Evolutionary conservation across 2,888 invertebrate genomes (phyloP).

Genomic region (Agriopis aurantiaria): DNA sequence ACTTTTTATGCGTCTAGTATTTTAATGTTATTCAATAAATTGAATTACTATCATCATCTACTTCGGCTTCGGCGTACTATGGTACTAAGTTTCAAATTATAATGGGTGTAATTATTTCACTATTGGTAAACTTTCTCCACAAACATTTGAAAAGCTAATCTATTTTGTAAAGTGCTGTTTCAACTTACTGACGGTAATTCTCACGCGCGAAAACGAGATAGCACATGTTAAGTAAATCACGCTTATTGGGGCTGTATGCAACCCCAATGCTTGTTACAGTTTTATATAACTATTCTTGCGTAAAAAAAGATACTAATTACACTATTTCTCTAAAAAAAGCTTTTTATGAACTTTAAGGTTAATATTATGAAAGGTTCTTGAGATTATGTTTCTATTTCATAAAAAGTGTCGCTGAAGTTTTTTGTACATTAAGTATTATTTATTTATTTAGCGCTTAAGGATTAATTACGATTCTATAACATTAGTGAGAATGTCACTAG

Average conservation of each 20-base stretch:
- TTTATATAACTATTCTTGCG: neutral
- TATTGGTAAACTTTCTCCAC: neutral
- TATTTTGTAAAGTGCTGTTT: neutral
- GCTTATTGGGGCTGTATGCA: too few species aligned
- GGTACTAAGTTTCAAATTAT: neutral
- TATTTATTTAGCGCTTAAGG: constrained; percentile 83
- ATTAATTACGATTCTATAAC: constrained; percentile 71
- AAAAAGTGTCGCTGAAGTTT: constrained; percentile 53
- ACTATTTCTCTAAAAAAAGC: neutral
- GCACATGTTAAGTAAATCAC: neutral
- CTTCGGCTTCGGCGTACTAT: too few species aligned
- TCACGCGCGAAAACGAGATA: neutral
- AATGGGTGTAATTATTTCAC: neutral
- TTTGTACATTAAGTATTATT: constrained; percentile 84
- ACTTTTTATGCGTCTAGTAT: constrained; percentile 28
- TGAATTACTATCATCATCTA: neutral
- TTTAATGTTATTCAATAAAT: neutral
- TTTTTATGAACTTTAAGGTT: neutral
- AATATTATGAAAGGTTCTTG: constrained; percentile 5
- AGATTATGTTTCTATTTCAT: constrained; percentile 19
- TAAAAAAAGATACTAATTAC: neutral
- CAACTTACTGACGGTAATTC: neutral
- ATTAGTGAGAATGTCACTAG: constrained; percentile 74
- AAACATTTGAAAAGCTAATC: neutral
- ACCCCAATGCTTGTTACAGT: neutral